Evolutionary conservation across 2,888 invertebrate genomes (phyloP), one percentile per base, ranked within the genome.

Genomic region (Metacarcinus magister): DNA sequence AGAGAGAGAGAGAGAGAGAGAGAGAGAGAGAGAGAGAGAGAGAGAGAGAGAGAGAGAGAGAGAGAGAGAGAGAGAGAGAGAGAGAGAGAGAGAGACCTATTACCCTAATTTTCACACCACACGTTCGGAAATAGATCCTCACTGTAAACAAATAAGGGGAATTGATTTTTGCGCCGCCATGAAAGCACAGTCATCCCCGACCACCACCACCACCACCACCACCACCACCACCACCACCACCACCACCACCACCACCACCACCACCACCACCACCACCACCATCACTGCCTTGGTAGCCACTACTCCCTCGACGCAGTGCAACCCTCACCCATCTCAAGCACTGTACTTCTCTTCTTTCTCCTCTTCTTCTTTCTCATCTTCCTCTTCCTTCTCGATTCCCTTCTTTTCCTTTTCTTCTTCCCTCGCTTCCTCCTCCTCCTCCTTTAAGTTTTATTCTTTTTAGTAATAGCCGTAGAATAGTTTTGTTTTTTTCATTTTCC

Each of bases 241-340:
- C 43, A 39, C 89, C 89, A 89, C 89, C 44, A 44, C 91, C 28
- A 46, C 91, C 13, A 46, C 46, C 91, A 46, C 28, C 91, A 92
- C 91, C 48, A 92, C 91, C 91, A 92, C 46, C 91, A 92, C 91
- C 46, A 92, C 91, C 48, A 92, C 44, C 89, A 89, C 89, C 28
- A n/a, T 32, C 43, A 32, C 90, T n/a, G 43, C 44, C 90, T 43
- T 19, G 2, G 32, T 39, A 19, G 32, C 91, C 48, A 4, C 91
- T 39, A 92, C 28, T 46, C 16, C 46, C 28, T 28, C 46, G 23
- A 92, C 46, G 39, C 2, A 39, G 39, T 39, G 39, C 39, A 39
- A 23, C 16, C 91, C 48, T 13, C 19, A 8, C 8, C 46, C 46
- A 46, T 16, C 46, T 23, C 23, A 60, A 92, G 0, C 16, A 92